These are phyloP conservation scores for Coelopa frigida DNA, from an alignment of 1,140 invertebrate genomes.

Conservation along the genomic window DNA sequence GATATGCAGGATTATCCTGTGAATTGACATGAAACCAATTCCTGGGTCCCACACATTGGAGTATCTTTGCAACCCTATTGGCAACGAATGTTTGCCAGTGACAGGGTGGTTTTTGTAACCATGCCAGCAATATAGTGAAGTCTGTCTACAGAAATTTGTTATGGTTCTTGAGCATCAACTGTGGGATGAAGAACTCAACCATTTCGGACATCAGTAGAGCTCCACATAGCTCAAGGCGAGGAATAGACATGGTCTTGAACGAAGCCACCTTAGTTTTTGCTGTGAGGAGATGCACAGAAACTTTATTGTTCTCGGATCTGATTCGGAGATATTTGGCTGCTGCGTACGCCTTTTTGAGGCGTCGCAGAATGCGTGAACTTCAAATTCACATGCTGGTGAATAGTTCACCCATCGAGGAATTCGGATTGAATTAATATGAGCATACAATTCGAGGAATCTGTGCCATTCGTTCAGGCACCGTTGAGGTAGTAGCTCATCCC, in stretches of 20 bases:
- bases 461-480: conserved; percentile 14
- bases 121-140: conserved; percentile 43
- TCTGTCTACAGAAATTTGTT: conserved; percentile 41
- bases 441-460: conserved; percentile 7
- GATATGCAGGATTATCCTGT: conserved; percentile 45
- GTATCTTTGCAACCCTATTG: conserved; percentile 42
- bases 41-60: conserved; percentile 13
- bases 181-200: neutral
- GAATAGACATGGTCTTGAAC: too few relatives aligned
- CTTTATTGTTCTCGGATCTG: too few relatives aligned
- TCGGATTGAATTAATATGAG: neutral
- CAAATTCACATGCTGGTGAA: too few relatives aligned
- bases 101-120: conserved; percentile 20
- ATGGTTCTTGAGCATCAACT: neutral
- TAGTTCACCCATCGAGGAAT: too few relatives aligned
- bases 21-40: conserved; percentile 46
- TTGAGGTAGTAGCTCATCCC: conserved; percentile 35
- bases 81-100: conserved; percentile 37
- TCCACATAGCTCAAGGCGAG: too few relatives aligned
- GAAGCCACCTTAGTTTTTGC: too few relatives aligned
- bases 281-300: too few relatives aligned
- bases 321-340: conserved; percentile 27
- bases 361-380: too few relatives aligned
- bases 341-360: conserved; percentile 15
- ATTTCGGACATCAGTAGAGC: too few relatives aligned